phyloP scores from a whole-genome alignment of 2,113 vertebrate genomes.

The Paratilapia polleni region DNA sequence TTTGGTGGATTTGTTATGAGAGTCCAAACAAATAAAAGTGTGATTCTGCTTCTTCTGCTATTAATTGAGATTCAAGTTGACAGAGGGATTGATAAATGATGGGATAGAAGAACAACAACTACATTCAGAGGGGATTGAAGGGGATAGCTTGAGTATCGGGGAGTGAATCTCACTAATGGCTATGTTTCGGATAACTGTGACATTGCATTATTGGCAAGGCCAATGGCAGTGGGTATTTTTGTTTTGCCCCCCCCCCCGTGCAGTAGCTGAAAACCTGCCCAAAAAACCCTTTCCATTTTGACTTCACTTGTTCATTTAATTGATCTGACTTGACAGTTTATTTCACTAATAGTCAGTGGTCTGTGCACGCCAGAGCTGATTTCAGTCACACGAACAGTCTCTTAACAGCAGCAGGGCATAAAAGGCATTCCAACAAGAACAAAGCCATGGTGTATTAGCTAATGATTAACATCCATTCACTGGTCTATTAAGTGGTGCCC shows the following conservation, averaged over 20 bases:
- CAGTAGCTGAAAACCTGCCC: neutral
- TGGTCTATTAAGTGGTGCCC: slow-evolving; percentile 46
- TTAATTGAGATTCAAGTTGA: slow-evolving; percentile 49
- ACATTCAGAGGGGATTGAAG: slow-evolving; percentile 7
- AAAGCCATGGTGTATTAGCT: slow-evolving; percentile 23
- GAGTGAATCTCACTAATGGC: slow-evolving; percentile 41
- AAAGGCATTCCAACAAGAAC: slow-evolving; percentile 1
- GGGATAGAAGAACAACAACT: slow-evolving; percentile 8
- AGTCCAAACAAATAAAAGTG: slow-evolving; percentile 28
- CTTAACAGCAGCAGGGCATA: neutral
- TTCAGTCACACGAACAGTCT: neutral
- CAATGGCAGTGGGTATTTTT: neutral
- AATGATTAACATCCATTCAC: slow-evolving; percentile 41
- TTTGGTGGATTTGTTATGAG: slow-evolving; percentile 46
- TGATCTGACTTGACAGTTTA: neutral
- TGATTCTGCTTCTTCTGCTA: slow-evolving; percentile 6
- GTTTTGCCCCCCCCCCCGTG: too few species aligned
- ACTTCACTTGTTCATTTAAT: neutral
- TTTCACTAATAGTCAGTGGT: neutral
- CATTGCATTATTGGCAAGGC: slow-evolving; percentile 30
- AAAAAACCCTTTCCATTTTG: neutral
- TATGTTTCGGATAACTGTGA: slow-evolving; percentile 33
- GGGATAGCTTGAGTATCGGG: slow-evolving; percentile 19
- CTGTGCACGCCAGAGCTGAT: neutral
- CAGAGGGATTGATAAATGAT: slow-evolving; percentile 11